Base-by-base conservation (phyloP, 2,888 invertebrate genomes). In the Abrostola triplasia region DNA sequence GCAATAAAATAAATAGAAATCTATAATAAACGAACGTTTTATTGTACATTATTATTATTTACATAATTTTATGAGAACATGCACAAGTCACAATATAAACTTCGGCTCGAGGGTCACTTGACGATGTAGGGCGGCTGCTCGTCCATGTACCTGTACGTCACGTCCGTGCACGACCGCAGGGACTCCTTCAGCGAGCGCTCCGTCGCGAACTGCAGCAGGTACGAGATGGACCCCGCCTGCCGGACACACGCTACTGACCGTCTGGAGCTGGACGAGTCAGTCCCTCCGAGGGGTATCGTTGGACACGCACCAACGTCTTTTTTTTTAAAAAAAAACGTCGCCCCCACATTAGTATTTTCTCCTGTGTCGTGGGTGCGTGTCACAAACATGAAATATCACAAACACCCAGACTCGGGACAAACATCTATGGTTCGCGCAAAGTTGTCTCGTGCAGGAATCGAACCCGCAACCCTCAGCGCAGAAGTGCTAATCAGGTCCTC, bases 261-360 rank as follows among this genome's bases (percentile, higher is more conserved):
- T 9, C 48, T 57, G 11, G 98, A 98, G 70, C 98, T 98, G 79
- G 98, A 99, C 95, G 97, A 96, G 79, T 98, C 95, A 24, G 97
- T 96, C 47, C 99, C 99, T 55, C 99, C 99, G 86, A 99, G 98
- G 0, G 99, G n/a, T n/a, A n/a, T n/a, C n/a, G n/a, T n/a, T n/a
- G n/a, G n/a, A n/a, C n/a, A n/a, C n/a, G n/a, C n/a, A n/a, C n/a
- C n/a, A n/a, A n/a, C n/a, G n/a, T n/a, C n/a, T n/a, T n/a, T n/a
- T n/a, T n/a, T n/a, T n/a, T n/a, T n/a, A n/a, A n/a, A n/a, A n/a
- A n/a, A n/a, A n/a, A n/a, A n/a, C n/a, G n/a, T n/a, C n/a, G n/a
- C n/a, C n/a, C n/a, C n/a, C n/a, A n/a, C n/a, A n/a, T n/a, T n/a
- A n/a, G n/a, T n/a, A n/a, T n/a, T n/a, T n/a, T n/a, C n/a, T n/a